Evolutionary conservation across 2,888 invertebrate genomes (phyloP).

Genomic region (Chromoteleia sp.): DNA sequence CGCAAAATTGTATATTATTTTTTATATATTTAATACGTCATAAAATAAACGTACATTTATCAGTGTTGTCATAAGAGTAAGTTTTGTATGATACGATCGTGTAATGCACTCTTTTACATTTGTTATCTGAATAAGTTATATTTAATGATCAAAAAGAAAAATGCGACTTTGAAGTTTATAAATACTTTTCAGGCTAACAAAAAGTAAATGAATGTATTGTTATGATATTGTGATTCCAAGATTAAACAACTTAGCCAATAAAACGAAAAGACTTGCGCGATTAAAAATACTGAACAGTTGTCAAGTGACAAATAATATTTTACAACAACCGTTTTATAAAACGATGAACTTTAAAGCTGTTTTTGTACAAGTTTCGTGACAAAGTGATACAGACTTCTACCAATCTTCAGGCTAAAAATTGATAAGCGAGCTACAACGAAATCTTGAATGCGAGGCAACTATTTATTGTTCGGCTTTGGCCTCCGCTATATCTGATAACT

Average conservation of each 20-base stretch:
- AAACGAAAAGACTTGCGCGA: constrained; percentile 2
- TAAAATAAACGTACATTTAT: neutral
- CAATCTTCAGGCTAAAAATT: too few relatives aligned
- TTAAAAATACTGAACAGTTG: neutral
- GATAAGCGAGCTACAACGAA: too few relatives aligned
- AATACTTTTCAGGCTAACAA: neutral
- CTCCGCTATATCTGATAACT: too few relatives aligned
- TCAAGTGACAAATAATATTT: too few relatives aligned
- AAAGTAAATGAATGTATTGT: neutral
- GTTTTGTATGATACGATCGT: too few relatives aligned
- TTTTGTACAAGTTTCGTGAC: too few relatives aligned
- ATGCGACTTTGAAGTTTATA: constrained; percentile 1
- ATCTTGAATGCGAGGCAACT: too few relatives aligned
- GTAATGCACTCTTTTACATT: constrained; percentile 18
- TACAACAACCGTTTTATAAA: too few relatives aligned
- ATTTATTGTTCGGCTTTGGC: too few relatives aligned
- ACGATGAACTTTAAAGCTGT: too few relatives aligned
- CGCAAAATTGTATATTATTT: constrained; percentile 15
- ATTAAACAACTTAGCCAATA: constrained; percentile 4
- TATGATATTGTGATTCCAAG: constrained; percentile 5
- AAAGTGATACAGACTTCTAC: too few relatives aligned
- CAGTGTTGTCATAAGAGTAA: neutral
- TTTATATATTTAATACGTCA: constrained; percentile 6
- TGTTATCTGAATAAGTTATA: neutral
- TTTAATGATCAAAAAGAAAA: too few relatives aligned